Evolutionary conservation across 2,113 vertebrate species (phyloP), one percentile per base, ranked within the genome.

Genomic region (Elaphurus davidianus): DNA sequence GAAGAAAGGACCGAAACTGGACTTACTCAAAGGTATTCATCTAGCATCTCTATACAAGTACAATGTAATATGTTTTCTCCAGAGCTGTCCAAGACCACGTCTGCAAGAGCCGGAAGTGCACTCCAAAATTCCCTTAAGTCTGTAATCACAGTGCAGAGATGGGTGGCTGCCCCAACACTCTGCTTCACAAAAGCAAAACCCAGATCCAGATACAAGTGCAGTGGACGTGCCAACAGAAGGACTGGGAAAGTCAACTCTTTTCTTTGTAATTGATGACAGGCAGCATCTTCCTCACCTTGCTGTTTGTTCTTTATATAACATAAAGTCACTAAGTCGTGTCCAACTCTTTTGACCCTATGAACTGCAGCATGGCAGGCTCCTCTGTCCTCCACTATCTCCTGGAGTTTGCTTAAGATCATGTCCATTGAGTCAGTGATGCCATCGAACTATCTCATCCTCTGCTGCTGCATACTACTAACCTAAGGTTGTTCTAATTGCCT

Each of bases 61-160:
- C 36, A 27, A 7, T 0, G 1, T 3, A 28, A 10, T 57, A 14
- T 2, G 27, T 30, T 59, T 84, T 43, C 23, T 67, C 50, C 47
- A 16, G 13, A 12, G 2, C 1, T 21, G 45, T 60, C 43, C 40
- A 40, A 0, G 8, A 3, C 23, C 9, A 3, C 0, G 1, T 3
- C 91, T 28, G 36, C 21, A 55, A 19, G 78, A 43, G 52, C 54
- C 13, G 10, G 45, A 36, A 27, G 47, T 3, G 10, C 7, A 3
- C 3, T 16, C 55, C 4, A 2, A 14, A 19, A 55, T 17, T 14
- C 64, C 36, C 59, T 7, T 3, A 52, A 23, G 36, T 25, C 9
- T 60, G 71, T 12, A 14, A 62, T n/a, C 47, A 1, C 1, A 2
- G 30, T 7, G 17, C 15, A 43, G 54, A 81, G 36, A 45, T 1